phyloP scores from a whole-genome alignment of 2,888 invertebrate species.

The Electrophaes corylata region DNA sequence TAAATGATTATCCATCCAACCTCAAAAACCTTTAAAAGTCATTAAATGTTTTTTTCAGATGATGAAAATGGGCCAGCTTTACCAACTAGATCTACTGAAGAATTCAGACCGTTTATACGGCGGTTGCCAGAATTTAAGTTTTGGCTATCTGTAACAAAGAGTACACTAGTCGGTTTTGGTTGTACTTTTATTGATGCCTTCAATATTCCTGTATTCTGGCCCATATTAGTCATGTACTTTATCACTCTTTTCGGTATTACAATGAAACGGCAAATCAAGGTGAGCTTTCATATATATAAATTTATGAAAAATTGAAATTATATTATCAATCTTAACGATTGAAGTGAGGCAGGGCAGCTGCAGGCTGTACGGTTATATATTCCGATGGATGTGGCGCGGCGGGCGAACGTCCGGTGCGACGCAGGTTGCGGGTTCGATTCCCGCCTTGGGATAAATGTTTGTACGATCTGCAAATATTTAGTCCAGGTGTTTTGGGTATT shows the following conservation, averaged over 20 bases:
- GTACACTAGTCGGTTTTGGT: slow-evolving; percentile 93
- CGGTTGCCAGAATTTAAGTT: slow-evolving; percentile 99
- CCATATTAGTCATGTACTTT: slow-evolving; percentile 99
- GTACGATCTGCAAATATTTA: too few relatives aligned
- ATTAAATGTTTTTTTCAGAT: slow-evolving; percentile 49
- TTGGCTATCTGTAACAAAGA: slow-evolving; percentile 98
- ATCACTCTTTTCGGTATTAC: slow-evolving; percentile 99
- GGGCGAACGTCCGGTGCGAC: too few relatives aligned
- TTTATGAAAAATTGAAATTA: too few relatives aligned
- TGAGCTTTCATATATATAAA: slow-evolving; percentile 67
- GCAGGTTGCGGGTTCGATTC: too few relatives aligned
- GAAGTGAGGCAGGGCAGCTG: too few relatives aligned
- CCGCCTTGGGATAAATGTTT: too few relatives aligned
- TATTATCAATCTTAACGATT: too few relatives aligned
- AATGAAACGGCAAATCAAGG: slow-evolving; percentile 99
- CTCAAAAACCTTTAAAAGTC: neutral
- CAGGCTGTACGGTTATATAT: too few relatives aligned
- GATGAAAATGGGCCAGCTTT: slow-evolving; percentile 95
- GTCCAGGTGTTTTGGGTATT: too few relatives aligned
- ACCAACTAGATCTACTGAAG: slow-evolving; percentile 97
- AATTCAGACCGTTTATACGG: slow-evolving; percentile 98
- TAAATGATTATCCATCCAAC: too few relatives aligned
- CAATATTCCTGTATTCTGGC: slow-evolving; percentile 99
- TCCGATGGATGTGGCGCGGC: too few relatives aligned
- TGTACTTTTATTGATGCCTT: slow-evolving; percentile 99